Percentiles rank a stretch among this genome's conserved stretches.
Evolutionary conservation across 2,888 invertebrate species (phyloP).

Genomic region (Panorpa germanica): DNA sequence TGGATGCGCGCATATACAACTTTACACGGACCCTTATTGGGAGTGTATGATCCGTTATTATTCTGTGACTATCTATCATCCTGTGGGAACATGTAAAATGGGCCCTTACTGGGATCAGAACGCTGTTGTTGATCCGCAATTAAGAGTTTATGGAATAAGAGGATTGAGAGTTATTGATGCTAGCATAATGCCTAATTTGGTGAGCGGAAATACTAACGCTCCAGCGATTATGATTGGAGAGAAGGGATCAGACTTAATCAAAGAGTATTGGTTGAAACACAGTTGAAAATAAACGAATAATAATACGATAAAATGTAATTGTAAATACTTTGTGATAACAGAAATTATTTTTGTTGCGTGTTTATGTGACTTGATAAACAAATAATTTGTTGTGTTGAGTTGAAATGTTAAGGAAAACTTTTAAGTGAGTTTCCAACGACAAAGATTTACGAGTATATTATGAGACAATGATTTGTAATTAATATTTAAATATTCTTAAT

Average conservation of each 20-base stretch:
- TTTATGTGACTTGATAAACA: no score
- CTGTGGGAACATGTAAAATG: slow-evolving; percentile 78
- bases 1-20: slow-evolving; percentile 46
- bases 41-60: slow-evolving; percentile 76
- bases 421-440: slow-evolving; percentile 14
- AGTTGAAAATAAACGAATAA: no score
- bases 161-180: slow-evolving; percentile 69
- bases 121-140: slow-evolving; percentile 65
- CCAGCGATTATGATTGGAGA: slow-evolving; percentile 82
- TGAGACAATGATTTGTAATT: background rate
- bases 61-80: slow-evolving; percentile 71
- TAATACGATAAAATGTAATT: no score
- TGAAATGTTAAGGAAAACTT: no score
- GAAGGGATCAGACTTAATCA: slow-evolving; percentile 75
- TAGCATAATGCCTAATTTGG: slow-evolving; percentile 70
- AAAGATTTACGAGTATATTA: background rate
- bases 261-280: slow-evolving; percentile 58
- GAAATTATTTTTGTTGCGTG: no score
- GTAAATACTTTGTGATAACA: no score
- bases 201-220: slow-evolving; percentile 74
- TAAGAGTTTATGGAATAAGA: slow-evolving; percentile 60
- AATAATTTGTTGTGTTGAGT: no score
- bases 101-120: slow-evolving; percentile 70
- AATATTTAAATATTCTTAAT: slow-evolving; percentile 1
- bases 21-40: slow-evolving; percentile 61